Evolutionary conservation across 2,888 invertebrate genomes (phyloP).

Genomic region (Cataglyphis altisquamis): DNA sequence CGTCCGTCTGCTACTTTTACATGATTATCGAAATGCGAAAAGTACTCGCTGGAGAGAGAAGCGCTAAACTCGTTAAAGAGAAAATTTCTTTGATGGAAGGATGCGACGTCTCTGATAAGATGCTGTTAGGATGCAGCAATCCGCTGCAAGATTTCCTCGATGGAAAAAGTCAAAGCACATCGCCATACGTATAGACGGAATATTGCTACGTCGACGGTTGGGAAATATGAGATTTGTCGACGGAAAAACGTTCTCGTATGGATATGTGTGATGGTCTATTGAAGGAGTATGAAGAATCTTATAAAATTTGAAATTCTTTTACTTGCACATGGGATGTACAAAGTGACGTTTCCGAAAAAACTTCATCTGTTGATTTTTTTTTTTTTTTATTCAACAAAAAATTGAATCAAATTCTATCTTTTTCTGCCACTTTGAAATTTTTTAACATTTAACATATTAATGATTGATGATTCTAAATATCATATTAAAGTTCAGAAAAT

Average conservation of each 20-base stretch:
- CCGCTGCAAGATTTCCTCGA: not conserved
- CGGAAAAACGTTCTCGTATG: conserved; percentile 16
- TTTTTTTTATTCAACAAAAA: not conserved
- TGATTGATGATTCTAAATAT: not conserved
- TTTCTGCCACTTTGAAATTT: not conserved
- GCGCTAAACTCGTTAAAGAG: not conserved
- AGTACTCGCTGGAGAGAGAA: conserved; percentile 10
- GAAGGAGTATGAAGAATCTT: not conserved
- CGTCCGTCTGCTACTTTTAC: not conserved
- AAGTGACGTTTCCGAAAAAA: not conserved
- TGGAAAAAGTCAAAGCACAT: not conserved
- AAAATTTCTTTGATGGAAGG: not conserved
- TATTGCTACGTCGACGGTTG: conserved; percentile 10
- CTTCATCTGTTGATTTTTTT: not conserved
- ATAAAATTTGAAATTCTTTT: conserved; percentile 23
- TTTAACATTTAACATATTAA: not conserved
- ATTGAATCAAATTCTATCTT: not conserved
- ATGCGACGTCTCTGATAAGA: not conserved
- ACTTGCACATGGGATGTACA: not conserved
- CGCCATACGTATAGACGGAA: not conserved
- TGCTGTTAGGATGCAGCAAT: conserved; percentile 5
- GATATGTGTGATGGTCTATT: conserved; percentile 10
- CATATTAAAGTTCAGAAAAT: not conserved
- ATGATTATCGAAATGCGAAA: conserved; percentile 46
- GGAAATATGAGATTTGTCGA: conserved; percentile 23